phyloP scores from a whole-genome alignment of 2,888 invertebrate species.

The Melangyna quadrimaculata region DNA sequence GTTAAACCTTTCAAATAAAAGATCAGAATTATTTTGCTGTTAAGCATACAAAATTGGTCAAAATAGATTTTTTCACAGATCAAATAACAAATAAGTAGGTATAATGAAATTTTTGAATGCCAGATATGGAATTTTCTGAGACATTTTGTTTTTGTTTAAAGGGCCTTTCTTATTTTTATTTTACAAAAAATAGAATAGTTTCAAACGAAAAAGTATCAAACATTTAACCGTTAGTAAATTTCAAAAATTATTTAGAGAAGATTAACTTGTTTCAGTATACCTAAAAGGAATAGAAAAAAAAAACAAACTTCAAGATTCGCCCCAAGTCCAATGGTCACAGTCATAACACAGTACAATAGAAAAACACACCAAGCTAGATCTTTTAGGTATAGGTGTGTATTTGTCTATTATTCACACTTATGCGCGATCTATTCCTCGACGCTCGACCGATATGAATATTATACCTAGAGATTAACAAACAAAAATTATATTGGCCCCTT shows the following conservation, averaged over 20 bases:
- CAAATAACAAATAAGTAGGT: too few species aligned
- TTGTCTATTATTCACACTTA: slow-evolving; percentile 48
- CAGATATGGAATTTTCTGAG: too few species aligned
- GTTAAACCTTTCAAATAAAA: too few species aligned
- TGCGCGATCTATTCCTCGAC: slow-evolving; percentile 30
- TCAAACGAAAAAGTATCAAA: background rate
- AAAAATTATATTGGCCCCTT: slow-evolving; percentile 38
- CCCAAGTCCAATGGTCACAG: slow-evolving; percentile 12
- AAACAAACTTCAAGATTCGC: background rate
- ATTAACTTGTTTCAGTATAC: background rate
- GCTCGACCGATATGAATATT: slow-evolving; percentile 22
- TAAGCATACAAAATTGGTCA: too few species aligned
- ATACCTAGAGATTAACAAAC: slow-evolving; percentile 48
- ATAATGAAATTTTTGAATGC: too few species aligned
- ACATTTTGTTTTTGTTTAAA: too few species aligned
- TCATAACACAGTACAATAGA: background rate
- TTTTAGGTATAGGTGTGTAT: slow-evolving; percentile 25
- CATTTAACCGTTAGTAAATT: background rate
- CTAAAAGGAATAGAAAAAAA: background rate
- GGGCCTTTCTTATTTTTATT: too few species aligned
- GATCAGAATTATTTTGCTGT: too few species aligned
- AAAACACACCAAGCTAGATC: slow-evolving; percentile 12
- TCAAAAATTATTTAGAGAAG: background rate
- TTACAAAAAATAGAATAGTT: too few species aligned
- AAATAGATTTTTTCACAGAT: too few species aligned